Evolutionary conservation across 1,140 invertebrate species (phyloP).

Genomic region (Procambarus clarkii): DNA sequence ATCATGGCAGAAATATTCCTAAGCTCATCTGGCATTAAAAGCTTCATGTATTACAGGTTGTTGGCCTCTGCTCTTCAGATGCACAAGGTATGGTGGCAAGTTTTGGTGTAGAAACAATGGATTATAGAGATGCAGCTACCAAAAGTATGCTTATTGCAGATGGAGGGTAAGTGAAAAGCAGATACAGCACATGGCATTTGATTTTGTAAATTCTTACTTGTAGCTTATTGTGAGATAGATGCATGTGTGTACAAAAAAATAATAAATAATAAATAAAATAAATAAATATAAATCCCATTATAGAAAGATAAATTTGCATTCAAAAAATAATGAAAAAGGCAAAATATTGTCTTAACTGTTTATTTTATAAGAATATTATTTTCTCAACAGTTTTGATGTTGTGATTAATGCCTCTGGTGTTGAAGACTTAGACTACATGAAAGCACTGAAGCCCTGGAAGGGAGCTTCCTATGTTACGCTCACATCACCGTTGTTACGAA

Average conservation of each 20-base stretch:
- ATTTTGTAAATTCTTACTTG: too few relatives aligned
- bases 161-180: conserved; percentile 78
- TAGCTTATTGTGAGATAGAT: too few relatives aligned
- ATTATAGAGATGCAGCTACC: conserved; percentile 84
- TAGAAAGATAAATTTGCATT: too few relatives aligned
- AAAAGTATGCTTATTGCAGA: conserved; percentile 79
- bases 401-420: conserved; percentile 48
- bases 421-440: conserved; percentile 52
- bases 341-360: neutral
- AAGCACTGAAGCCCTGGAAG: conserved; percentile 80
- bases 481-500: conserved; percentile 86
- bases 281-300: too few relatives aligned
- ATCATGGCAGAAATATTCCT: too few relatives aligned
- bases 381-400: conserved; percentile 41
- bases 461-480: conserved; percentile 89
- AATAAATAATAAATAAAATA: too few relatives aligned
- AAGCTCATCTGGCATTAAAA: too few relatives aligned
- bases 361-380: neutral
- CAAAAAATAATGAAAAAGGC: too few relatives aligned
- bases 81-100: conserved; percentile 82
- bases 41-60: conserved; percentile 78
- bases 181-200: too few relatives aligned
- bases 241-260: too few relatives aligned
- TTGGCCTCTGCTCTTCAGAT: conserved; percentile 86
- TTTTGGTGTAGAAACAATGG: conserved; percentile 86